phyloP scores from a whole-genome alignment of 2,113 vertebrate genomes.

The Engystomops pustulosus region DNA sequence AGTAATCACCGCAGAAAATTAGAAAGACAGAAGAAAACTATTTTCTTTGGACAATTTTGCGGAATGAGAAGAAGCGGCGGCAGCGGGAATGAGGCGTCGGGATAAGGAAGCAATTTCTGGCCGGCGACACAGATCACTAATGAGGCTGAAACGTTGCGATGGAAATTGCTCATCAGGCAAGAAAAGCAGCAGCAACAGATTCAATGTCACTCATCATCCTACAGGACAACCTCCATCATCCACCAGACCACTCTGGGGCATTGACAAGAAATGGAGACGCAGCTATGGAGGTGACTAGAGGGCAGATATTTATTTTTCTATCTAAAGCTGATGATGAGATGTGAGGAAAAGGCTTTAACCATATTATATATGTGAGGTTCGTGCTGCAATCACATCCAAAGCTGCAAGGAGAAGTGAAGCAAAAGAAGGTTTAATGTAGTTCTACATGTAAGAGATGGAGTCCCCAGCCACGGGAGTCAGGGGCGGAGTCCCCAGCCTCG shows the following conservation, averaged over 20 bases:
- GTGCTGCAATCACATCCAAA: not conserved
- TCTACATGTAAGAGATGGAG: no score
- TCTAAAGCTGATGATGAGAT: no score
- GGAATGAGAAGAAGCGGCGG: not conserved
- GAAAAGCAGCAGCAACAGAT: not conserved
- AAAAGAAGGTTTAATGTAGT: no score
- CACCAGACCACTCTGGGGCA: not conserved
- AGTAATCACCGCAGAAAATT: conserved; percentile 25
- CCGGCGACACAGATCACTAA: not conserved
- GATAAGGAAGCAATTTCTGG: not conserved
- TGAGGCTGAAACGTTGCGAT: conserved; percentile 6
- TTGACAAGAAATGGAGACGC: not conserved
- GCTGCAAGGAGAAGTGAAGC: no score
- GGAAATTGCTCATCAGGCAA: conserved; percentile 1
- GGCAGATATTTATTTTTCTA: not conserved
- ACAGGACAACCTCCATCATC: not conserved
- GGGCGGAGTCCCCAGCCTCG: no score
- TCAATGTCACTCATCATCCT: not conserved
- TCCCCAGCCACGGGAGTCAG: no score
- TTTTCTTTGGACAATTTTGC: conserved; percentile 31
- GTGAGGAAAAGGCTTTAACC: no score
- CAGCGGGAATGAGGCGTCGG: no score
- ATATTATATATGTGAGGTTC: not conserved
- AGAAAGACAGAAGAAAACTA: conserved; percentile 18
- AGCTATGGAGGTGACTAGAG: not conserved